Percentiles rank a stretch among this genome's conserved stretches.
Conservation (phyloP, 2,113 vertebrate genomes). For the Rhombomys opimus region DNA sequence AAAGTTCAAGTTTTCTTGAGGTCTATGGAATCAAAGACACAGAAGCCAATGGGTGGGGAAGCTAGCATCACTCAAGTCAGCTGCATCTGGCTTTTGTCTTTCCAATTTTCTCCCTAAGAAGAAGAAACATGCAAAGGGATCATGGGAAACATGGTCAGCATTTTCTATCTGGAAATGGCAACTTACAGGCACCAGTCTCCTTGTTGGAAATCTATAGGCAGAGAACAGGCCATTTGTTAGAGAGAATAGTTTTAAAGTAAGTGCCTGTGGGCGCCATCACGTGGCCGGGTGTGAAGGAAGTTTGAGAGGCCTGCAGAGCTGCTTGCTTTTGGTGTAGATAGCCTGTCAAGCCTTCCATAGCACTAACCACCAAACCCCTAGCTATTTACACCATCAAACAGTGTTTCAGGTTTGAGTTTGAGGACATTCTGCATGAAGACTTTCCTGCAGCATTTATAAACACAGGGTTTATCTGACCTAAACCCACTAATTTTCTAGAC, state of each 20-base stretch:
- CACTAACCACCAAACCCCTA: background rate
- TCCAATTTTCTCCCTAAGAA: constrained; percentile 2
- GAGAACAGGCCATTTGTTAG: background rate
- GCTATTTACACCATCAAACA: background rate
- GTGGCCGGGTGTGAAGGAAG: background rate
- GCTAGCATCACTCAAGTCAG: background rate
- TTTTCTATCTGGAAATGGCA: constrained; percentile 12
- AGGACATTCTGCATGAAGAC: background rate
- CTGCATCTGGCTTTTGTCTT: constrained; percentile 39
- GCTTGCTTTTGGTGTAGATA: background rate
- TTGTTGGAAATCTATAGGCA: background rate
- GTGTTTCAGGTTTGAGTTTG: background rate
- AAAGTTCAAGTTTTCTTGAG: background rate
- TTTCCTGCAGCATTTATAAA: background rate
- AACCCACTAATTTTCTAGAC: background rate
- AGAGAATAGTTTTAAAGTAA: background rate
- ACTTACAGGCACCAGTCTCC: background rate
- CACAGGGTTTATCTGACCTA: background rate
- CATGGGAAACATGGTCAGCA: background rate
- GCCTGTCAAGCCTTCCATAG: background rate
- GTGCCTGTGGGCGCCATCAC: background rate
- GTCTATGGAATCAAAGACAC: background rate
- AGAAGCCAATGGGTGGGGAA: background rate
- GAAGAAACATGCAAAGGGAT: background rate
- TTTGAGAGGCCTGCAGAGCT: too few species aligned